These are phyloP conservation scores for Sylvicapra grimmia DNA, from an alignment of 2,113 vertebrate species.

Conservation along the genomic window DNA sequence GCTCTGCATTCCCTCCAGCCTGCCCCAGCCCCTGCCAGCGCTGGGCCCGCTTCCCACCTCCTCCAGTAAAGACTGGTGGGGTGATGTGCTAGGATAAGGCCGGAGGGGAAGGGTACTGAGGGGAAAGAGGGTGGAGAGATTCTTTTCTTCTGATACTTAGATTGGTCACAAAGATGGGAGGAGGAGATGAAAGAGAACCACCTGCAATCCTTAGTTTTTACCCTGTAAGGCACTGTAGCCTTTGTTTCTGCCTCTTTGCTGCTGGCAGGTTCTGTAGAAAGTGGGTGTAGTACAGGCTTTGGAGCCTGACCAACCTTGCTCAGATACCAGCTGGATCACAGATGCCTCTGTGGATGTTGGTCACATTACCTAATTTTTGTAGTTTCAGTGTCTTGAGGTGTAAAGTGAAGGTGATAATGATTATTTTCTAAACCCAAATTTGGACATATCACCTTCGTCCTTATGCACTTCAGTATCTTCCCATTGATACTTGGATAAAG, in stretches of 20 bases:
- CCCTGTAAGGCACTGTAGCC: too few relatives aligned
- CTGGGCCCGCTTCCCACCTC: not conserved
- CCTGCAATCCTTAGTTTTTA: not conserved
- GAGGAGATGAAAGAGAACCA: not conserved
- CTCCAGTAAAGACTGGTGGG: not conserved
- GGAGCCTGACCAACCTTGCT: not conserved
- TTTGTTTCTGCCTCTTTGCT: not conserved
- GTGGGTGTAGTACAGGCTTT: not conserved
- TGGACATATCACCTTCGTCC: not conserved
- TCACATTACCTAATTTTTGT: not conserved
- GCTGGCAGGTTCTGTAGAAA: not conserved
- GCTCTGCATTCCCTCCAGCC: not conserved
- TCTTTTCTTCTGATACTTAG: not conserved
- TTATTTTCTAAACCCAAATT: not conserved
- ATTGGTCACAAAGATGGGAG: not conserved
- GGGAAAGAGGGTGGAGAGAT: not conserved
- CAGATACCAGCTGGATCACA: not conserved
- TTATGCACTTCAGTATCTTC: not conserved
- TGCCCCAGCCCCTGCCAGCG: rapidly evolving
- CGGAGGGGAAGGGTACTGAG: not conserved
- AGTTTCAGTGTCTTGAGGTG: not conserved
- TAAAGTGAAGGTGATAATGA: not conserved
- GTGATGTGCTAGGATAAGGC: not conserved
- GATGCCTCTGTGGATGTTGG: not conserved
- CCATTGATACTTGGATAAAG: not conserved